A percentile compares a stretch with the other conserved stretches of the same genome.
Evolutionary conservation across 2,888 invertebrate species (phyloP).

Genomic region (Exephanes ischioxanthus): DNA sequence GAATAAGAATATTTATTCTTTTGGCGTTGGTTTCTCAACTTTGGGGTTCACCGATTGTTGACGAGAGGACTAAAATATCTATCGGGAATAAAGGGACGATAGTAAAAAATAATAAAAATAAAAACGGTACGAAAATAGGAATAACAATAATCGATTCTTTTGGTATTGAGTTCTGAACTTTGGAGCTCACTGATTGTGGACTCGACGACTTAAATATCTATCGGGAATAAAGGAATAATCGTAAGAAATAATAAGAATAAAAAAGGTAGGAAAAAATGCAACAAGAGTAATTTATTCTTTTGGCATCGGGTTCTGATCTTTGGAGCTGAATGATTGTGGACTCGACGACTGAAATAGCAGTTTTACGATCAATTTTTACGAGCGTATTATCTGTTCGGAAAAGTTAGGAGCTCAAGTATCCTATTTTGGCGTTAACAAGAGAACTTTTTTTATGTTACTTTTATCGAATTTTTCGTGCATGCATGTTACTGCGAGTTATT

Average conservation of each 20-base stretch:
- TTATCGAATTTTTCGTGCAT: background rate
- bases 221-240: too few species aligned
- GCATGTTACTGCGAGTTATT: background rate
- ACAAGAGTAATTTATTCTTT: background rate
- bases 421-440: background rate
- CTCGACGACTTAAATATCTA: too few species aligned
- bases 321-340: background rate
- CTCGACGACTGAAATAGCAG: too few species aligned
- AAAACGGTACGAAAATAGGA: background rate
- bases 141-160: background rate
- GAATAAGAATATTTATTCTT: background rate
- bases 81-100: slow-evolving; percentile 26
- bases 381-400: too few species aligned
- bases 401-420: background rate
- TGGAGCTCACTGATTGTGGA: background rate
- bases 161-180: background rate
- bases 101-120: background rate
- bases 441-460: background rate
- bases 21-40: background rate
- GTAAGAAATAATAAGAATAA: too few species aligned
- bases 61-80: background rate
- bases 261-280: too few species aligned
- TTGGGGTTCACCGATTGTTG: background rate
- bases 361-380: background rate
- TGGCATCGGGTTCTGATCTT: background rate